Evolutionary conservation across 2,113 vertebrate genomes (phyloP), one percentile per base, ranked within the genome.

Genomic region (Trematomus loennbergii): DNA sequence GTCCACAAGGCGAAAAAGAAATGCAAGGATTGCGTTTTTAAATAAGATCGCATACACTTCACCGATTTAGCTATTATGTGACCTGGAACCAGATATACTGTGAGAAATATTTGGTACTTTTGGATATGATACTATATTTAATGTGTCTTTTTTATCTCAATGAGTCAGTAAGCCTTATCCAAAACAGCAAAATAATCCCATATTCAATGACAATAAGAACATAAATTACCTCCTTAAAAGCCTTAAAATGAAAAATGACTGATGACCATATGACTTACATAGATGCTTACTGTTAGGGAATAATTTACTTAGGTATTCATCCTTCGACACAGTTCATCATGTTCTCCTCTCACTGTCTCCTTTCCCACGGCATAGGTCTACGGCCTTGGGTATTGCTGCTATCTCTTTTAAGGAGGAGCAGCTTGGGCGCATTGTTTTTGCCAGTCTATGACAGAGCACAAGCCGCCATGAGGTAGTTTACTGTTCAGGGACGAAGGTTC

Each of bases 11-110:
- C 75, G 45, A 55, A 22, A 25, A 66, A 33, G 52, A 69, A 72
- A 72, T 64, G 81, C 64, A 66, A 78, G 59, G 72, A 78, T 65
- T 76, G 54, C 18, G 0, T 78, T 85, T 81, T 87, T 62, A 77
- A 67, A 82, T 60, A 58, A 72, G 65, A 43, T 53, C 12, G 15
- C 7, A 5, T 43, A 40, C 48, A 64, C 58, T 57, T 76, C 15
- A 67, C 45, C 63, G 61, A 68, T 55, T 72, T 63, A 73, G 57
- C 60, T 81, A 49, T 78, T 66, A 20, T 53, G 13, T 49, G 72
- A 65, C 40, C 40, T 73, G 58, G 18, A 83, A 61, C 52, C 18
- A 62, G 20, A 57, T 29, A 48, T 59, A 45, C 52, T 61, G n/a
- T 16, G 9, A 71, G n/a, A 71, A 33, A 49, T 52, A 59, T 43